Evolutionary conservation across 2,888 invertebrate species (phyloP).

Genomic region (Heliconius charithonia): DNA sequence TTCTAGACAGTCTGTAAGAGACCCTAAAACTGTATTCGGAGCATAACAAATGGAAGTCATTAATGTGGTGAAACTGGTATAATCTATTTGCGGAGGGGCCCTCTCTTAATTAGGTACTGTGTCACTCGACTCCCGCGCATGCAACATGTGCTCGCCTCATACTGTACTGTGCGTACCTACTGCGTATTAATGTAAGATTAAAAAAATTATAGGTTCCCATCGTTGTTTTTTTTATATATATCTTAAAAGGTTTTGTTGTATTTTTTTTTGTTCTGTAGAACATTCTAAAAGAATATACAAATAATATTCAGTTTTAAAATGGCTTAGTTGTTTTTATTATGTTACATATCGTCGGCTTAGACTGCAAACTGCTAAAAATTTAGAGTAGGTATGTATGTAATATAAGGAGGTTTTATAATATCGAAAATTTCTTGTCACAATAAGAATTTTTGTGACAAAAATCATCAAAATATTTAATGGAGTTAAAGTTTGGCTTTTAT

Average conservation of each 20-base stretch:
- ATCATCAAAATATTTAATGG: too few relatives aligned
- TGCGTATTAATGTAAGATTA: background rate
- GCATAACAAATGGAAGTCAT: slow-evolving; percentile 39
- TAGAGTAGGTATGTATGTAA: too few relatives aligned
- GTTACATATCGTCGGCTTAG: too few relatives aligned
- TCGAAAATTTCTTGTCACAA: too few relatives aligned
- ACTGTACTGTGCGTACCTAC: background rate
- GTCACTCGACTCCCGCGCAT: slow-evolving; percentile 53
- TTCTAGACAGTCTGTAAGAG: slow-evolving; percentile 8
- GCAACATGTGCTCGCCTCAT: slow-evolving; percentile 39
- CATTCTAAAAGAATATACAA: background rate
- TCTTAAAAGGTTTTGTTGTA: background rate
- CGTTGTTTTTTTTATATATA: background rate
- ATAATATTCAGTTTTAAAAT: too few relatives aligned
- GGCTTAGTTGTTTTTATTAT: too few relatives aligned
- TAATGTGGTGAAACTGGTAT: slow-evolving; percentile 29
- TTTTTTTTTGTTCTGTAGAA: background rate
- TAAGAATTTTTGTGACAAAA: too few relatives aligned
- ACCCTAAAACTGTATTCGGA: slow-evolving; percentile 17
- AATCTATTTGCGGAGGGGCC: slow-evolving; percentile 41
- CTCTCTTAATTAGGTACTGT: slow-evolving; percentile 50
- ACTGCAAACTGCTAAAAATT: too few relatives aligned
- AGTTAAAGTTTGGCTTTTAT: too few relatives aligned
- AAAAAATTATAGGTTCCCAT: slow-evolving; percentile 9
- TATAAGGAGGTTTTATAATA: too few relatives aligned